Evolutionary conservation across 1,140 invertebrate genomes (phyloP).

Genomic region (Aphis craccivora): DNA sequence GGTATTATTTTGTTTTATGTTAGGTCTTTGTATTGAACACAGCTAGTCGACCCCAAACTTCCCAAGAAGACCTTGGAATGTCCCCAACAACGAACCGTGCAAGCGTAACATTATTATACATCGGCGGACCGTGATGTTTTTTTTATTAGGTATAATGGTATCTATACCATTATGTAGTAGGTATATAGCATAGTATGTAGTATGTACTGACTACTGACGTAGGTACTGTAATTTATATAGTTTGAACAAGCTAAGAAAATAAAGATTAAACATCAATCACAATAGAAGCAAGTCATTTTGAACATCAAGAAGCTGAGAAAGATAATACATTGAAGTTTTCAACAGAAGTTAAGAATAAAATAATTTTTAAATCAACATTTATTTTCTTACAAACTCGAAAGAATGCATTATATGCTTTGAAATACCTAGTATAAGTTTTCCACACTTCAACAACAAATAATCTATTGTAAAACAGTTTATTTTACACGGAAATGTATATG

Average conservation of each 20-base stretch:
- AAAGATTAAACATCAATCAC: conserved; percentile 47
- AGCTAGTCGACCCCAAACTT: conserved; percentile 26
- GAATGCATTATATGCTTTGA: not conserved
- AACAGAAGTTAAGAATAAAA: not conserved
- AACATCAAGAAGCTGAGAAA: not conserved
- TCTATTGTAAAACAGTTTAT: too few species aligned
- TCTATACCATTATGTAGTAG: not conserved
- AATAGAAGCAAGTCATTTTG: conserved; percentile 30
- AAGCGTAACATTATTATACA: conserved; percentile 44
- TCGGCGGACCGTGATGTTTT: not conserved
- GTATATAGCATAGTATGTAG: not conserved
- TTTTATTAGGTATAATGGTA: conserved; percentile 18
- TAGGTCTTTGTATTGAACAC: not conserved
- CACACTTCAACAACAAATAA: not conserved
- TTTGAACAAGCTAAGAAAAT: not conserved
- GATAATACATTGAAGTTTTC: not conserved
- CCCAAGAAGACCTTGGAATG: conserved; percentile 47
- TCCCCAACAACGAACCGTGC: conserved; percentile 18
- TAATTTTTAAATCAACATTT: not conserved
- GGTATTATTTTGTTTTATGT: not conserved
- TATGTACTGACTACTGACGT: not conserved
- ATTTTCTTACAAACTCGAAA: not conserved
- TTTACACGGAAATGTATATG: not conserved
- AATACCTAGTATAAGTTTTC: not conserved
- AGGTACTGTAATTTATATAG: not conserved